Conservation (phyloP, 1,140 invertebrate genomes). For the Lepidotrigona ventralis region DNA sequence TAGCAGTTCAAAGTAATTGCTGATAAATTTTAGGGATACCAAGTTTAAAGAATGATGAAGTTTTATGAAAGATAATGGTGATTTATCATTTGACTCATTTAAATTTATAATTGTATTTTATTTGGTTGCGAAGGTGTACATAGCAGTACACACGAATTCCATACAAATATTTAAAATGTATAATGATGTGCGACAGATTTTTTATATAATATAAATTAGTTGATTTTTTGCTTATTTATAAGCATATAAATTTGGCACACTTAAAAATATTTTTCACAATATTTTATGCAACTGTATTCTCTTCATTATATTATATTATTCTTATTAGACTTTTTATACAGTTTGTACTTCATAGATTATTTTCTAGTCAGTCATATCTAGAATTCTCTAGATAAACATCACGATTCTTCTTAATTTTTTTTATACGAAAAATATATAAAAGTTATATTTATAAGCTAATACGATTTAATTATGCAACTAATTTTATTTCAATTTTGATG, state of each 20-base stretch:
- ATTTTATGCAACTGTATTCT: not conserved
- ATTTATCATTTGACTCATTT: not conserved
- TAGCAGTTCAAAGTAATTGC: not conserved
- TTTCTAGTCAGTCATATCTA: conserved; percentile 35
- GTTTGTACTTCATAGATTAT: conserved; percentile 40
- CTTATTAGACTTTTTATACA: not conserved
- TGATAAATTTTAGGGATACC: not conserved
- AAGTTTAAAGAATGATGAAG: not conserved
- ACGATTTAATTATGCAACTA: not conserved
- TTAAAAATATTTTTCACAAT: not conserved
- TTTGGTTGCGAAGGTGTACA: conserved; percentile 20
- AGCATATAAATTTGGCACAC: conserved; percentile 19
- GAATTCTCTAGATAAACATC: conserved; percentile 10
- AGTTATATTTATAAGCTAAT: not conserved
- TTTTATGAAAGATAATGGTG: not conserved
- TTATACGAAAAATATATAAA: conserved; percentile 22
- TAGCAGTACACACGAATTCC: not conserved
- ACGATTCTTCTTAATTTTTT: not conserved
- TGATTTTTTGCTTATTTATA: conserved; percentile 14
- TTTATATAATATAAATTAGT: conserved; percentile 11
- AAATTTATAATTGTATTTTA: conserved; percentile 17
- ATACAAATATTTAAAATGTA: not conserved
- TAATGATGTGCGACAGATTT: not conserved
- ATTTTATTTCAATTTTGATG: not conserved
- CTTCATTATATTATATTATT: not conserved